These are phyloP conservation scores for crab-eating macaque (Macaca fascicularis) DNA, from an alignment of 2,113 vertebrate species.

Conservation along the genomic window DNA sequence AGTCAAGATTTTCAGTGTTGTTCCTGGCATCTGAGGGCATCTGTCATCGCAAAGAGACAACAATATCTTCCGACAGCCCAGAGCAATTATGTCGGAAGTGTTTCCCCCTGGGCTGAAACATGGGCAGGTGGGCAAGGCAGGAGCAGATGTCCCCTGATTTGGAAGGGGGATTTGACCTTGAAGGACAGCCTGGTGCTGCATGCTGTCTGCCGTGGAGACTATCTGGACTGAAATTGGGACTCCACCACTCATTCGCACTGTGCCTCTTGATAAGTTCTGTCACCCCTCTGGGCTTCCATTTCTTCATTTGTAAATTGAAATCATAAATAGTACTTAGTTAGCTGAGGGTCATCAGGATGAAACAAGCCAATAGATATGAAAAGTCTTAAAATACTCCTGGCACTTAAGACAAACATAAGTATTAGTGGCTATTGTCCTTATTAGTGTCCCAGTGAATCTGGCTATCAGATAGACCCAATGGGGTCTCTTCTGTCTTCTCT, in stretches of 20 bases:
- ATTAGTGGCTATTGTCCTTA: background rate
- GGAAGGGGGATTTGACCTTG: conserved; percentile 32
- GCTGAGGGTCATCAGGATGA: background rate
- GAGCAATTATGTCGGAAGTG: conserved; percentile 39
- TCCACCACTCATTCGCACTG: background rate
- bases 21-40: background rate
- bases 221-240: background rate
- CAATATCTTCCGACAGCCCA: conserved; percentile 15
- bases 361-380: background rate
- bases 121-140: background rate
- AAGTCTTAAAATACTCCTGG: background rate
- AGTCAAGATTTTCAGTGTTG: background rate
- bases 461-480: background rate
- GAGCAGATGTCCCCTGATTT: conserved; percentile 53
- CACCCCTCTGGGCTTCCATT: background rate
- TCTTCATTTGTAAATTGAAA: background rate
- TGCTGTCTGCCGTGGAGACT: background rate
- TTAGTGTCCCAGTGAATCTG: background rate
- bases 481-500: background rate
- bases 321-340: background rate
- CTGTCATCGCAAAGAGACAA: conserved; percentile 46
- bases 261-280: background rate
- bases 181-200: background rate
- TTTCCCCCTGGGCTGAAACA: conserved; percentile 43
- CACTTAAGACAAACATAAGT: background rate